Percentiles rank a stretch among this genome's conserved stretches.
These are phyloP conservation scores for Pangasius macronema DNA, from an alignment of 2,797 vertebrate genomes.

Conservation along the genomic window DNA sequence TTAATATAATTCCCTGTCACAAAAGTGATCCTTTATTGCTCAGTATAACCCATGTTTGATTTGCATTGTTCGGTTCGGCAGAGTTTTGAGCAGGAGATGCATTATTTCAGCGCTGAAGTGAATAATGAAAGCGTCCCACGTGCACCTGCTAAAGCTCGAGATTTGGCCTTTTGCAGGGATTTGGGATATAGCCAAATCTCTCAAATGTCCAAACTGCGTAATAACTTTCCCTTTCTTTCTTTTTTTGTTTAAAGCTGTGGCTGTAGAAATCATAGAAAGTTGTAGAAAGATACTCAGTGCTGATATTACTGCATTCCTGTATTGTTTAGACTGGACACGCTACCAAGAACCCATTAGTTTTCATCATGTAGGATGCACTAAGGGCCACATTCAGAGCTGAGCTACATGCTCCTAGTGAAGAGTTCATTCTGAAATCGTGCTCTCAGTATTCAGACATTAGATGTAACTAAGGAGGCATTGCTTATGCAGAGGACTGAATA, in stretches of 20 bases:
- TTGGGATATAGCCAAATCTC: conserved; percentile 44
- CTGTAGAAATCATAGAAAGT: not conserved
- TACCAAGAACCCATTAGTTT: not conserved
- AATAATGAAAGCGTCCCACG: conserved; percentile 37
- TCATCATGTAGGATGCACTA: not conserved
- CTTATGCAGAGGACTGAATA: not conserved
- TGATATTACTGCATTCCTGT: not conserved
- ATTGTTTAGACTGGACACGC: not conserved
- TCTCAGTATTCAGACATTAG: not conserved
- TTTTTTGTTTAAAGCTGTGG: not conserved
- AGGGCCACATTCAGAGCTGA: not conserved
- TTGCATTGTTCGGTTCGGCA: conserved; percentile 2
- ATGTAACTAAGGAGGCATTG: not conserved
- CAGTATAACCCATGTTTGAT: conserved; percentile 14
- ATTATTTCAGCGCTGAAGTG: conserved; percentile 24
- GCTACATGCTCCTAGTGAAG: not conserved
- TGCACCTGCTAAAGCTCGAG: conserved; percentile 37
- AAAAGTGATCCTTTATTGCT: conserved; percentile 32
- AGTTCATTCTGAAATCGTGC: not conserved
- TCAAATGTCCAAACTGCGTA: conserved; percentile 23
- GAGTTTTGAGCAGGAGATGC: conserved; percentile 14
- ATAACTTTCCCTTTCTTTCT: not conserved
- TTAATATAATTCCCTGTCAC: conserved; percentile 10
- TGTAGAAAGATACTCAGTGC: not conserved
- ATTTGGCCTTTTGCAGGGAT: conserved; percentile 37